Percentiles rank a stretch among this genome's conserved stretches.
Conservation (phyloP, 1,140 invertebrate species). For the Wasmannia auropunctata region DNA sequence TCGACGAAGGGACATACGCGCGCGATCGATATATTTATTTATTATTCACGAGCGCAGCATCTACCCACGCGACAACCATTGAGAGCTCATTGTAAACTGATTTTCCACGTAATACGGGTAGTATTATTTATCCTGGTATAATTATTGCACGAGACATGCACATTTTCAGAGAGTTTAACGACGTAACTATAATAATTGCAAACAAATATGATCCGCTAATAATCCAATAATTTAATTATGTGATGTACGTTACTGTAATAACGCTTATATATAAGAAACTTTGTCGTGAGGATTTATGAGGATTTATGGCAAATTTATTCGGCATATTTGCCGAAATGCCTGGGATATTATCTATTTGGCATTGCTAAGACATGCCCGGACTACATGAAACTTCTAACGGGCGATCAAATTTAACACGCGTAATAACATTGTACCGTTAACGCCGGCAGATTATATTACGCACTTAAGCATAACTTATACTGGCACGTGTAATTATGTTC, state of each 20-base stretch:
- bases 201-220: constrained; percentile 17
- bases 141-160: constrained; percentile 20
- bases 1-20: constrained; percentile 18
- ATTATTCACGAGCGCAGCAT: constrained; percentile 43
- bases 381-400: constrained; percentile 66
- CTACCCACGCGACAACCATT: constrained; percentile 29
- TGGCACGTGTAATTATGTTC: constrained; percentile 68
- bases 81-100: constrained; percentile 36
- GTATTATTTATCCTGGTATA: constrained; percentile 4
- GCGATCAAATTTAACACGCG: constrained; percentile 74
- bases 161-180: constrained; percentile 16
- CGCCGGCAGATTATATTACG: constrained; percentile 68
- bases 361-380: constrained; percentile 58
- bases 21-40: constrained; percentile 56
- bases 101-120: constrained; percentile 14
- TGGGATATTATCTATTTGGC: constrained; percentile 21
- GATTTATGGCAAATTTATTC: constrained; percentile 36
- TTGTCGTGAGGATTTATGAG: constrained; percentile 8
- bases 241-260: not conserved
- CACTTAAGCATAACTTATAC: constrained; percentile 72
- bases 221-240: constrained; percentile 8
- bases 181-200: constrained; percentile 27
- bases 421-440: constrained; percentile 72
- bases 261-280: not conserved
- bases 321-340: not conserved